Percentiles rank a stretch among this genome's conserved stretches.
These are phyloP conservation scores for Ichneumon xanthorius DNA, from an alignment of 2,888 invertebrate genomes.

Conservation along the genomic window DNA sequence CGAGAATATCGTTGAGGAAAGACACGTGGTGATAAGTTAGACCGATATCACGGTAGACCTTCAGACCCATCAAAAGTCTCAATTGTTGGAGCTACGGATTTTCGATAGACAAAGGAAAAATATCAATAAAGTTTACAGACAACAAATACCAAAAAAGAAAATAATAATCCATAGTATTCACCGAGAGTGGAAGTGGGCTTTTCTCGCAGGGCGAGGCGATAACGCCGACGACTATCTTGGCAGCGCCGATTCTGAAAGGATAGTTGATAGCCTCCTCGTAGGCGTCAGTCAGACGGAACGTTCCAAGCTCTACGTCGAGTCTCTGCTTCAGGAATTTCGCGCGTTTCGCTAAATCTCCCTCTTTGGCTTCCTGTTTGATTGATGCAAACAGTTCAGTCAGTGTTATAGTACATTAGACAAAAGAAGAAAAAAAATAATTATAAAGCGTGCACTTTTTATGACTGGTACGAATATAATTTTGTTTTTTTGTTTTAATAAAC, in stretches of 20 bases:
- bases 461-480: too few relatives aligned
- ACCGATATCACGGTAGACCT: constrained; percentile 86
- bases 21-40: constrained; percentile 88
- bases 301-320: constrained; percentile 86
- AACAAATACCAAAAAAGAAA: not conserved
- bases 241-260: constrained; percentile 92
- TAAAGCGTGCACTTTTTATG: not conserved
- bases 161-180: constrained; percentile 79
- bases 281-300: constrained; percentile 85
- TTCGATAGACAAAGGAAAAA: constrained; percentile 64
- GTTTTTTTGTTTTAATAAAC: too few relatives aligned
- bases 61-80: constrained; percentile 79
- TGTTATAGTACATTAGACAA: not conserved
- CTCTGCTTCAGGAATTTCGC: constrained; percentile 81
- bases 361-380: constrained; percentile 77
- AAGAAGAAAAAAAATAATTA: constrained; percentile 29
- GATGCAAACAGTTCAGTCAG: constrained; percentile 10
- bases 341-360: constrained; percentile 71
- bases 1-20: constrained; percentile 86
- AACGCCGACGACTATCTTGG: constrained; percentile 90
- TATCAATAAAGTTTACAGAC: constrained; percentile 1
- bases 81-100: constrained; percentile 80
- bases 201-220: constrained; percentile 88
- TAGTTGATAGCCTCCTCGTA: constrained; percentile 88
- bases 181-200: constrained; percentile 85